A percentile compares a stretch with the other conserved stretches of the same genome.
phyloP scores from a whole-genome alignment of 2,113 vertebrate genomes.

The Lepidiolamprologus cunningtoni region DNA sequence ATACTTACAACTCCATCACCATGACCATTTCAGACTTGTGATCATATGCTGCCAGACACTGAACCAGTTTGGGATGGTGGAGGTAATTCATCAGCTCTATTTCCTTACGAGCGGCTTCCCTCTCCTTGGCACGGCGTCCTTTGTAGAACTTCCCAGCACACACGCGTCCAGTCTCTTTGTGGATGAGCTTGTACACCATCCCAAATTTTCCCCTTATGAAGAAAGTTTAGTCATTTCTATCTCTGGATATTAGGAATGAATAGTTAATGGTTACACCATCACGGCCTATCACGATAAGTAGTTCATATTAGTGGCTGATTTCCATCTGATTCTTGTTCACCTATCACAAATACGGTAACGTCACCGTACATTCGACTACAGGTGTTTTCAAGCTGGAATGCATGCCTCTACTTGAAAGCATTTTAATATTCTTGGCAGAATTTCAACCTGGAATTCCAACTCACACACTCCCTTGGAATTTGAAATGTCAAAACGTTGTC shows the following conservation, averaged over 20 bases:
- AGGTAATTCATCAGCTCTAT: conserved; percentile 85
- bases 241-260: not conserved
- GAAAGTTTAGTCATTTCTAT: not conserved
- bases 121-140: conserved; percentile 69
- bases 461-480: not conserved
- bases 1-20: conserved; percentile 87
- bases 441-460: not conserved
- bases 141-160: conserved; percentile 83
- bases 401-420: not conserved
- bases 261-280: not conserved
- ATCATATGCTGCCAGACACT: conserved; percentile 81
- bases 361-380: not conserved
- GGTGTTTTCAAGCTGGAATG: not conserved
- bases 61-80: conserved; percentile 80
- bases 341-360: not conserved
- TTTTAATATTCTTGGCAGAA: not conserved
- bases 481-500: not conserved
- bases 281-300: fast-evolving
- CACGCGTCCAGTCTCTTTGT: conserved; percentile 69
- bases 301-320: not conserved
- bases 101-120: conserved; percentile 67
- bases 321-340: not conserved
- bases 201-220: conserved; percentile 80
- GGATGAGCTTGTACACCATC: conserved; percentile 74
- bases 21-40: conserved; percentile 75